phyloP scores from a whole-genome alignment of 2,113 vertebrate genomes.

The Macquaria australasica region DNA sequence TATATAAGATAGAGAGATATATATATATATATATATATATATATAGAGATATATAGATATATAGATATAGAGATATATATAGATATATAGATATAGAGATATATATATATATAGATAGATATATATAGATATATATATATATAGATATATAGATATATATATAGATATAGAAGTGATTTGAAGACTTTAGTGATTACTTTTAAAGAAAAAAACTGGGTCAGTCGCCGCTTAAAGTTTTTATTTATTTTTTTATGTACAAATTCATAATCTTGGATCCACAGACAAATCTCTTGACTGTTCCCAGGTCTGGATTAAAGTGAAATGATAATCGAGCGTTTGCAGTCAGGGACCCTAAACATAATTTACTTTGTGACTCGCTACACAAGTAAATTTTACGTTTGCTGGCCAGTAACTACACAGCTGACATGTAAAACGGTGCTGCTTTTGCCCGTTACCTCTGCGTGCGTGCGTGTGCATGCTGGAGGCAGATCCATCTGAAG shows the following conservation, averaged over 20 bases:
- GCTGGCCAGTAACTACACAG: constrained; percentile 3
- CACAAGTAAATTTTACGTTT: constrained; percentile 24
- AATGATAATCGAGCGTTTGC: background rate
- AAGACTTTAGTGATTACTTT: background rate
- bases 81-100: no score
- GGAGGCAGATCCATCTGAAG: constrained; percentile 26
- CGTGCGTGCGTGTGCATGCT: background rate
- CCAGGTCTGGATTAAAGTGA: constrained; percentile 5
- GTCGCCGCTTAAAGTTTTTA: background rate
- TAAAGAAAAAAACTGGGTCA: background rate
- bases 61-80: no score
- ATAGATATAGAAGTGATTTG: background rate
- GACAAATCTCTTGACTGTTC: background rate
- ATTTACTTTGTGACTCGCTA: constrained; percentile 8
- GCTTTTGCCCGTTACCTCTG: constrained; percentile 9
- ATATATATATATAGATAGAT: no score
- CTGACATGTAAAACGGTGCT: constrained; percentile 22
- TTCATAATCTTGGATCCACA: constrained; percentile 1
- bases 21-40: no score
- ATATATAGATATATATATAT: no score
- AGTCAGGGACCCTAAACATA: background rate
- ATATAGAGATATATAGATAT: no score
- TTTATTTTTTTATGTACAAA: background rate
- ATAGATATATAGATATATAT: no score
- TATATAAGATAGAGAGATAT: no score